These are phyloP conservation scores for Tachycineta bicolor DNA, from an alignment of 2,113 vertebrate genomes.

Conservation along the genomic window DNA sequence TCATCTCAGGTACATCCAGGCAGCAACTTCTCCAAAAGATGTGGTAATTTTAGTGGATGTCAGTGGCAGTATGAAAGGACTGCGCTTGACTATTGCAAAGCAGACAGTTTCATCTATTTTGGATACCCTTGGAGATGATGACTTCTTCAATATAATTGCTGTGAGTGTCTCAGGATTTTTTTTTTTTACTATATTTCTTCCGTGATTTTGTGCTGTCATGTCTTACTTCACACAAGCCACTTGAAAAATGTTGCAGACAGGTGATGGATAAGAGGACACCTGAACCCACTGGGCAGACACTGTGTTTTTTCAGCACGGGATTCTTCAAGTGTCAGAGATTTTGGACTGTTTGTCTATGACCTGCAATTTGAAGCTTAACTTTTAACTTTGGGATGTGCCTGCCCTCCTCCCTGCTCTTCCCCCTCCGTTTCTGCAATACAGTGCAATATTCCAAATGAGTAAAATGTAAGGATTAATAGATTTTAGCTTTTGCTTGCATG, in stretches of 20 bases:
- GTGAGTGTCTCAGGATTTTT: constrained; percentile 76
- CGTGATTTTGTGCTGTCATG: background rate
- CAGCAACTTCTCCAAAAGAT: constrained; percentile 96
- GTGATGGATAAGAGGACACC: background rate
- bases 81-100: constrained; percentile 94
- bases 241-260: background rate
- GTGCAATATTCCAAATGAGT: background rate
- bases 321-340: background rate
- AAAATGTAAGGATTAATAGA: background rate
- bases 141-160: constrained; percentile 98
- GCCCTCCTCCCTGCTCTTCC: too few species aligned
- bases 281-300: background rate
- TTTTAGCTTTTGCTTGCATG: background rate
- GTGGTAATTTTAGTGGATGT: constrained; percentile 97
- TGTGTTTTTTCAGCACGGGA: background rate
- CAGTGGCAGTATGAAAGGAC: constrained; percentile 98
- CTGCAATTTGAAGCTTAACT: background rate
- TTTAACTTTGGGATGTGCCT: background rate
- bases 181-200: background rate
- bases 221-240: background rate
- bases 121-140: constrained; percentile 97
- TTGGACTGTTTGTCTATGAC: background rate
- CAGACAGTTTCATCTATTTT: constrained; percentile 97
- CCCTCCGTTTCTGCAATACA: background rate
- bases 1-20: constrained; percentile 92